Evolutionary conservation across 1,140 invertebrate species (phyloP), one percentile per base, ranked within the genome.

Genomic region (Hydropsyche tenuis): DNA sequence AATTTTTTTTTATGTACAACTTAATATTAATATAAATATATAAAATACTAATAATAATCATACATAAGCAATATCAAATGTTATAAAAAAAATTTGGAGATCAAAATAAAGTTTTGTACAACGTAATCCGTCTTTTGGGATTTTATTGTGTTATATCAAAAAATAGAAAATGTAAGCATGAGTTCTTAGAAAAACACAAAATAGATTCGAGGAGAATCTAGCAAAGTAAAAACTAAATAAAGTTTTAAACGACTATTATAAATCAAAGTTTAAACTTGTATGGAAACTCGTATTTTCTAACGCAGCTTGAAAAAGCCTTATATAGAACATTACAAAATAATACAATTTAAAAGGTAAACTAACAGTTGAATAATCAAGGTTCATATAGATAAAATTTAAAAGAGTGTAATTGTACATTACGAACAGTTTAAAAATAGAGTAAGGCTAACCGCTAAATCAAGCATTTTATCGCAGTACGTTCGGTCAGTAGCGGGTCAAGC

Each of bases 201-300:
- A 20, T 20, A 53, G 16, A 53, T 14, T 18, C 16, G 6, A 53
- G 20, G 18, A 53, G 16, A 53, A 37, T 37, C 30, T 37, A 37
- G 48, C 48, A 53, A 18, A 53, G 48, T 53, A 48, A n/a, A 53
- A 53, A 53, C 48, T 53, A 53, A 18, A 53, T 20, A 53, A 53
- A 60, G 23, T 60, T 23, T 60, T 18, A 60, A 60, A 60, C 56
- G 22, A 27, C 56, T 60, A 60, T 60, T 60, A 37, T 37, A 37
- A 4, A 37, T 37, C 30, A 37, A 3, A 37, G 30, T 37, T 37
- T 3, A 37, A 37, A 37, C 30, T 37, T 37, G 30, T 37, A 37
- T 37, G 30, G 30, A 37, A 37, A 37, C 30, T 37, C 30, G 30
- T 37, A 37, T 37, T 37, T 37, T 37, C 30, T 37, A 37, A 37